Conservation (phyloP, 2,797 vertebrate species). For the Pteropus rufus region DNA sequence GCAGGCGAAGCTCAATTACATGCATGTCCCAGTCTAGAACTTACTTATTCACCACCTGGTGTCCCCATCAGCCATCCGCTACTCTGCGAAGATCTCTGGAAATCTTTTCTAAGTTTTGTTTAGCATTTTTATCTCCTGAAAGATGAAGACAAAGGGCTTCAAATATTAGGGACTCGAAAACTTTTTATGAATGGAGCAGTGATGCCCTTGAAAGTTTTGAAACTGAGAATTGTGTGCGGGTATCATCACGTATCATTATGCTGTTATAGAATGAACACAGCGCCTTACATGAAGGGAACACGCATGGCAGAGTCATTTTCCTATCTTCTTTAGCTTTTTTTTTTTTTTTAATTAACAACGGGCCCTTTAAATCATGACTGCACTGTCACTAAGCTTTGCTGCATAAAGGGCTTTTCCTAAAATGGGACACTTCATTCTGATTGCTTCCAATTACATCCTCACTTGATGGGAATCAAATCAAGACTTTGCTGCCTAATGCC, state of each 20-base stretch:
- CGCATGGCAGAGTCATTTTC: background rate
- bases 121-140: background rate
- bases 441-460: conserved; percentile 46
- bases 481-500: background rate
- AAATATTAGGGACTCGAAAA: rapidly evolving
- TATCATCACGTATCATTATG: rapidly evolving
- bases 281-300: background rate
- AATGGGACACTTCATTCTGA: conserved; percentile 10
- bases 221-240: background rate
- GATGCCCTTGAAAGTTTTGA: background rate
- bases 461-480: conserved; percentile 56
- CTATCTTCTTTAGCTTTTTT: background rate
- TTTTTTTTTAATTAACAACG: background rate
- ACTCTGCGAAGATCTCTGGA: rapidly evolving
- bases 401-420: background rate
- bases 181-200: rapidly evolving
- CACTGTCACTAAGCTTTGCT: background rate
- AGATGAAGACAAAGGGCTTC: background rate
- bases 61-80: rapidly evolving
- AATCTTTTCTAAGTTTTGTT: background rate
- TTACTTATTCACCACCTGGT: rapidly evolving
- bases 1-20: rapidly evolving
- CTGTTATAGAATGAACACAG: background rate
- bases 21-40: rapidly evolving
- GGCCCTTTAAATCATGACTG: background rate